Conservation (phyloP, 2,888 invertebrate species). For the Plagodis dolabraria region DNA sequence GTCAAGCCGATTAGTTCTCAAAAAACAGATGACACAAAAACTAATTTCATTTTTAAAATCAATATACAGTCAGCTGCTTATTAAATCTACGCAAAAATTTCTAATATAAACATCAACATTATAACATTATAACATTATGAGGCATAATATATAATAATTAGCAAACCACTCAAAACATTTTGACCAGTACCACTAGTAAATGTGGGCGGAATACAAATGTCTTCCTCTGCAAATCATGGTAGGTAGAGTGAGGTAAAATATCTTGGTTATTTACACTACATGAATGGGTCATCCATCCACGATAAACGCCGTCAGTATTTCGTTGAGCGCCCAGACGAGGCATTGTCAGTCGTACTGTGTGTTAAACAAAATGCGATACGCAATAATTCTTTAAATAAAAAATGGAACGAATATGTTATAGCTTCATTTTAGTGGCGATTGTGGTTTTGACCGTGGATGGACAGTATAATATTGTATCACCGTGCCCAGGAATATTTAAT, state of each 20-base stretch:
- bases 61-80: too few species aligned
- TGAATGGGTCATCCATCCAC: conserved; percentile 40
- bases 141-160: too few species aligned
- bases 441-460: conserved; percentile 47
- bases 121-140: too few species aligned
- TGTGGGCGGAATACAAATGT: conserved; percentile 1
- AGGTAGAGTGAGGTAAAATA: not conserved
- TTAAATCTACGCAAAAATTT: too few species aligned
- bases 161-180: not conserved
- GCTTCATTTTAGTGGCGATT: conserved; percentile 37
- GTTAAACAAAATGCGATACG: conserved; percentile 34
- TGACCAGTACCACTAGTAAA: not conserved
- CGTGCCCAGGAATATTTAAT: conserved; percentile 66
- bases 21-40: too few species aligned
- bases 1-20: too few species aligned
- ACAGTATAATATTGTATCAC: conserved; percentile 51
- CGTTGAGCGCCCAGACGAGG: conserved; percentile 37
- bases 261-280: conserved; percentile 20
- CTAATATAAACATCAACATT: too few species aligned
- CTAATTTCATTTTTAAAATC: too few species aligned
- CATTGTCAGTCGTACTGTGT: conserved; percentile 46
- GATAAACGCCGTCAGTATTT: conserved; percentile 44
- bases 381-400: conserved; percentile 32
- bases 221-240: not conserved
- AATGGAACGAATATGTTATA: conserved; percentile 41